Percentiles rank a stretch among this genome's conserved stretches.
phyloP scores from a whole-genome alignment of 1,140 invertebrate species.

The Aphelenchoides fujianensis region DNA sequence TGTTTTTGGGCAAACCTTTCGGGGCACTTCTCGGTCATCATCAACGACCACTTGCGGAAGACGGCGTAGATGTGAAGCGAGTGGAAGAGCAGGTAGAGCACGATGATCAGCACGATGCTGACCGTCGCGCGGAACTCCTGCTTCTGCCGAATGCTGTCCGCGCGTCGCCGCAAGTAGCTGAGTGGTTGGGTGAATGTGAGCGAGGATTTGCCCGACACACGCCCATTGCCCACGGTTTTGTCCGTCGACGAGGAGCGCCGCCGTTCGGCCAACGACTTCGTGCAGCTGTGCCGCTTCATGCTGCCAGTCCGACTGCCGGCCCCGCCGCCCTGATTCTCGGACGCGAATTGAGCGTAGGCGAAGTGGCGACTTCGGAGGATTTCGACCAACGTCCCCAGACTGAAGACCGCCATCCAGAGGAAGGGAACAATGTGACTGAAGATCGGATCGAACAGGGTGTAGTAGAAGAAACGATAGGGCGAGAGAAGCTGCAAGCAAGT shows the following conservation, averaged over 20 bases:
- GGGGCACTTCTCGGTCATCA: slow-evolving; percentile 54
- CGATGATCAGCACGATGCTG: slow-evolving; percentile 58
- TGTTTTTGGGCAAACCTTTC: slow-evolving; percentile 39
- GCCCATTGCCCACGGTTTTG: neutral
- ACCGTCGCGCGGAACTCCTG: slow-evolving; percentile 57
- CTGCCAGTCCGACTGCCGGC: slow-evolving; percentile 17
- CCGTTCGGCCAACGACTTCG: neutral
- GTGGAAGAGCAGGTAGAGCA: slow-evolving; percentile 58
- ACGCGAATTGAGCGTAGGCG: slow-evolving; percentile 54
- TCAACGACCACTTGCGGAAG: slow-evolving; percentile 59
- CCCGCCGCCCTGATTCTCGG: slow-evolving; percentile 30
- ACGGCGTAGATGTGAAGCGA: slow-evolving; percentile 56
- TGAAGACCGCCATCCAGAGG: slow-evolving; percentile 58
- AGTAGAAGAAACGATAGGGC: slow-evolving; percentile 58
- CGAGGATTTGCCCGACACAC: slow-evolving; percentile 1
- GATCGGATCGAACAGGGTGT: slow-evolving; percentile 57
- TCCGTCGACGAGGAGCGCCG: slow-evolving; percentile 6
- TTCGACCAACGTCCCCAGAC: slow-evolving; percentile 55
- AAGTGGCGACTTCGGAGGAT: slow-evolving; percentile 60
- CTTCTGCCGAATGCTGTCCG: slow-evolving; percentile 52
- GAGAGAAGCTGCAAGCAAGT: slow-evolving; percentile 52
- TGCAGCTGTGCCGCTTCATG: neutral
- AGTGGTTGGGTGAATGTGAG: slow-evolving; percentile 49
- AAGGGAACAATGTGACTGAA: slow-evolving; percentile 59
- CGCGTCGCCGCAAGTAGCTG: slow-evolving; percentile 36